phyloP scores from a whole-genome alignment of 1,140 invertebrate genomes.

The Bombus fervidus region DNA sequence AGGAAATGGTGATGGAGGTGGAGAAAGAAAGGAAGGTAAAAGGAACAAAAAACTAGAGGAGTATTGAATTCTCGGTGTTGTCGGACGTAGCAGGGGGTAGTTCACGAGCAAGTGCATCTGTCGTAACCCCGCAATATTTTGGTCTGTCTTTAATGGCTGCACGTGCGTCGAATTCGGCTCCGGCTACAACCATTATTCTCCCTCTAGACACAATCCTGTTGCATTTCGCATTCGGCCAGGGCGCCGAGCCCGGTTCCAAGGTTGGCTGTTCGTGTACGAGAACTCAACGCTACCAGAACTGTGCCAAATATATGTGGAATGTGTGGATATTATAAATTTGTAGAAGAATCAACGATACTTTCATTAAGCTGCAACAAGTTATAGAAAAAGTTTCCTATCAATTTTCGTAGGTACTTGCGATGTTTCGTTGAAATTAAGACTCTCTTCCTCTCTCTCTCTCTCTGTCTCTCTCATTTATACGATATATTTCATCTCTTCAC shows the following conservation, averaged over 20 bases:
- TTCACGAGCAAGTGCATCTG: slow-evolving; percentile 26
- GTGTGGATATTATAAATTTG: neutral
- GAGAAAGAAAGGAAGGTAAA: neutral
- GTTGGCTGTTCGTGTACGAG: no score
- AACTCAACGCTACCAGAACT: neutral
- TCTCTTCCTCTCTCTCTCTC: no score
- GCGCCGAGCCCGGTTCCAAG: slow-evolving; percentile 1
- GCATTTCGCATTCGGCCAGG: slow-evolving; percentile 59
- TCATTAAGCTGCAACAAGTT: neutral
- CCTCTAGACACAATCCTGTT: slow-evolving; percentile 62
- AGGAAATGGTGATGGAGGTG: neutral
- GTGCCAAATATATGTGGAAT: neutral
- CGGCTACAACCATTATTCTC: slow-evolving; percentile 40
- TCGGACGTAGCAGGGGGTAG: neutral
- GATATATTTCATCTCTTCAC: neutral
- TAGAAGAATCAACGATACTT: neutral
- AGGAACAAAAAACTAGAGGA: slow-evolving; percentile 15
- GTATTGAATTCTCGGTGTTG: slow-evolving; percentile 27
- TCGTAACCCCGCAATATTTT: slow-evolving; percentile 34
- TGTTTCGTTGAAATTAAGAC: neutral
- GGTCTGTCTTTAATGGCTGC: slow-evolving; percentile 36
- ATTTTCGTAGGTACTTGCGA: neutral
- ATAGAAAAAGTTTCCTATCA: neutral
- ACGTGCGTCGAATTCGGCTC: slow-evolving; percentile 38
- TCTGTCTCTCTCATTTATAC: neutral